These are phyloP conservation scores for Poecilia velifera DNA, from an alignment of 2,797 vertebrate genomes.

Conservation along the genomic window DNA sequence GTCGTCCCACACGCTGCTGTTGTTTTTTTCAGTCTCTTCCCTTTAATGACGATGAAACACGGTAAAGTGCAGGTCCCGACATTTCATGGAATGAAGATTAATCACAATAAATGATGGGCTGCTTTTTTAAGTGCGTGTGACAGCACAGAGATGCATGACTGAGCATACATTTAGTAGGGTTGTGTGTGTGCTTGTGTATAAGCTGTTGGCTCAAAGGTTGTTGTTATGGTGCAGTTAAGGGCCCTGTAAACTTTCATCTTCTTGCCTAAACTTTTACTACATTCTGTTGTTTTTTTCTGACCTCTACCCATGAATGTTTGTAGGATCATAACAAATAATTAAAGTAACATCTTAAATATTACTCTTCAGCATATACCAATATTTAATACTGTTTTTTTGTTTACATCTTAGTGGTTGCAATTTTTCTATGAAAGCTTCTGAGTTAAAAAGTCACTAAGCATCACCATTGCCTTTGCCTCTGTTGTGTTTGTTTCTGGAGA, in stretches of 20 bases:
- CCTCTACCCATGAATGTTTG: background rate
- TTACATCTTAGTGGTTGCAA: background rate
- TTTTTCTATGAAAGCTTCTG: background rate
- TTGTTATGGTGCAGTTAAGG: slow-evolving; percentile 17
- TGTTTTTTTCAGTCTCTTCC: slow-evolving; percentile 38
- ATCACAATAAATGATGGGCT: slow-evolving; percentile 69
- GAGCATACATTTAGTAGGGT: slow-evolving; percentile 51
- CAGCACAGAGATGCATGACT: slow-evolving; percentile 63
- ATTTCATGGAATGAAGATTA: slow-evolving; percentile 48
- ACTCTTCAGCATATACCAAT: background rate
- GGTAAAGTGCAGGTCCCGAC: slow-evolving; percentile 63
- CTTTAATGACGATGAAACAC: slow-evolving; percentile 58
- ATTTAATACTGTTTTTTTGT: background rate
- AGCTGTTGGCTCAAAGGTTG: slow-evolving; percentile 26
- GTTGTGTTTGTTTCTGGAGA: background rate
- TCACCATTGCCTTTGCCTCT: background rate
- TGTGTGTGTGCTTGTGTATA: slow-evolving; percentile 15
- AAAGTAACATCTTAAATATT: background rate
- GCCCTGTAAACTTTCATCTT: slow-evolving; percentile 9
- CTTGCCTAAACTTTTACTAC: background rate
- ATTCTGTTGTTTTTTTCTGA: background rate
- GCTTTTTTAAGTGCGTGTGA: slow-evolving; percentile 66
- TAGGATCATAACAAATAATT: background rate
- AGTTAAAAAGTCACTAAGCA: background rate
- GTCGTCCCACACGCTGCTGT: slow-evolving; percentile 3